These are phyloP conservation scores for Xiphias gladius DNA, from an alignment of 2,113 vertebrate genomes.

Conservation along the genomic window DNA sequence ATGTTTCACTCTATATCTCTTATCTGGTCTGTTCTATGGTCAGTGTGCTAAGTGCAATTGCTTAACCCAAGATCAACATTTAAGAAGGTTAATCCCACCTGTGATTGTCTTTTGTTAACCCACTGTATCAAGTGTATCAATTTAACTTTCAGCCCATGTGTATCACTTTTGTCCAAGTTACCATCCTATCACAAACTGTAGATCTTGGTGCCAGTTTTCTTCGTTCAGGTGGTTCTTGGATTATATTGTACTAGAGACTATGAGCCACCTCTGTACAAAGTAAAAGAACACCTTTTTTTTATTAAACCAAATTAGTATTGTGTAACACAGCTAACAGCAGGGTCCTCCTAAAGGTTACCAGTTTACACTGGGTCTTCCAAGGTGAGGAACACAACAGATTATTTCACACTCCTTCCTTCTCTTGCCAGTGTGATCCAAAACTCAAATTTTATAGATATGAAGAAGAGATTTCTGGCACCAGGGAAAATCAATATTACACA, in stretches of 20 bases:
- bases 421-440: not conserved
- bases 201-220: not conserved
- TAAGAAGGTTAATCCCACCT: not conserved
- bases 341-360: not conserved
- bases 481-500: not conserved
- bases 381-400: not conserved
- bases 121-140: not conserved
- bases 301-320: not conserved
- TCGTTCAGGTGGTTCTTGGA: not conserved
- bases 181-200: not conserved
- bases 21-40: not conserved
- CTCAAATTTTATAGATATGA: not conserved
- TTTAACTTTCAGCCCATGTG: not conserved
- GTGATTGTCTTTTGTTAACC: not conserved
- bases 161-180: not conserved
- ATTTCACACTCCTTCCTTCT: conserved; percentile 4
- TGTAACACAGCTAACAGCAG: not conserved
- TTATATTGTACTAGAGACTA: not conserved
- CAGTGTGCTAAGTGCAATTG: not conserved
- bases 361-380: not conserved
- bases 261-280: not conserved
- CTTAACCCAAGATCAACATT: not conserved
- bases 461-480: not conserved
- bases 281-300: not conserved
- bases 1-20: not conserved